Base-by-base conservation (phyloP, 1,140 invertebrate genomes). In the Macrostomum lignano region DNA sequence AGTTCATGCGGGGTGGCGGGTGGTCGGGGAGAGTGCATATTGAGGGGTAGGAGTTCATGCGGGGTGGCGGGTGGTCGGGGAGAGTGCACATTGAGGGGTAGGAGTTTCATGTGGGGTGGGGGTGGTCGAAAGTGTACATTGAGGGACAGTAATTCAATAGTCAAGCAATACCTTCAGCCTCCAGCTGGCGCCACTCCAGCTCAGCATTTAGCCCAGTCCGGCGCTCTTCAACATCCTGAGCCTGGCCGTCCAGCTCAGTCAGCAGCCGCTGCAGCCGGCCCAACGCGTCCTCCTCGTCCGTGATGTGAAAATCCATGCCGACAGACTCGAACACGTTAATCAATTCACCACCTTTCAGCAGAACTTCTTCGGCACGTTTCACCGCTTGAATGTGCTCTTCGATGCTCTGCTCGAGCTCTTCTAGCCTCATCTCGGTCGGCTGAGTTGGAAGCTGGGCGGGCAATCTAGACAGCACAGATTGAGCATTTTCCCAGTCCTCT, bases 401-500 rank as follows among this genome's bases (percentile, higher is more conserved):
- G 9, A 7, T 32, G 7, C 20, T 22, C 17, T 32, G 19, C 25
- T 32, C 31, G 4, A 32, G 31, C 11, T 32, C 31, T 21, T 22
- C 10, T 19, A 6, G 13, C 15, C 6, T 30, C 20, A 6, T 13
- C 6, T 20, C 13, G 11, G 28, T 14, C 15, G 13, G 10, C 6
- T 9, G 7, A 24, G 31, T n/a, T 6, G 31, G 31, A 9, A 32
- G 11, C 5, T 32, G 19, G 11, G 20, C 7, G 11, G 11, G 20
- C 15, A 32, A 7, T 6, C 15, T 17, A 7, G 20, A 19, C 7
- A n/a, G 9, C 6, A 22, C 10, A 4, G 15, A n/a, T 6, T 6
- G 11, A 32, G 25, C 31, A 21, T n/a, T n/a, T n/a, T n/a, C n/a
- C n/a, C n/a, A n/a, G n/a, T 59, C 56, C 22, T 49, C 44, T 37